Base-by-base conservation (phyloP, 2,113 vertebrate species). In the Spea multiplicata region DNA sequence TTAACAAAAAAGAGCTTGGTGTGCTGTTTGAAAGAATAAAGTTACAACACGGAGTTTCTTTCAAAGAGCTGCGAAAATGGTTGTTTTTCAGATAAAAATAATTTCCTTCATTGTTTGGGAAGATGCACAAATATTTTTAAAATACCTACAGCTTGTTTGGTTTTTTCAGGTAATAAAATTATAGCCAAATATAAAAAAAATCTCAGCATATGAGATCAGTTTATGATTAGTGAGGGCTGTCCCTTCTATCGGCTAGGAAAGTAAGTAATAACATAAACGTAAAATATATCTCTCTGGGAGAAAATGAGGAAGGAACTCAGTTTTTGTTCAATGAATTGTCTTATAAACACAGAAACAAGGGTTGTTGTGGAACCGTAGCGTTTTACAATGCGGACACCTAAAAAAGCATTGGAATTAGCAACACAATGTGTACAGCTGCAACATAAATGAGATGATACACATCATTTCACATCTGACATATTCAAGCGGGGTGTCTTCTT, bases 381-480 rank as follows among this genome's bases (percentile, higher is more conserved):
- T 80, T 80, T 62, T 17, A 46, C 59, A 65, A 52, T 66, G 16
- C 69, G 57, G 73, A 48, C 44, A 67, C 77, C 77, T 80, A 80
- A 73, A 80, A 73, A 80, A 80, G 77, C 62, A 65, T 67, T 55
- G 4, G 45, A 73, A 67, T 73, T 73, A 80, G 77, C 77, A 80
- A 80, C 70, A 80, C 71, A 80, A 80, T 73, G 50, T 73, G 71
- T 80, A 66, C 77, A 80, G 77, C 77, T 80, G 77, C 71, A 68
- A 61, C 2, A 8, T 57, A 30, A 73, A 80, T 47, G 70, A 80
- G 77, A 80, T 80, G 77, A 73, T 67, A 55, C 44, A 67, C 62
- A 80, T 80, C 73, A 80, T 80, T 80, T 80, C 52, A 80, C 77
- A 73, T 75, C 66, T 81, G 79, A 30, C 14, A 69, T 52, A 69